A percentile compares a stretch with the other conserved stretches of the same genome.
Evolutionary conservation across 2,113 vertebrate species (phyloP).

Genomic region (Plecotus auritus): DNA sequence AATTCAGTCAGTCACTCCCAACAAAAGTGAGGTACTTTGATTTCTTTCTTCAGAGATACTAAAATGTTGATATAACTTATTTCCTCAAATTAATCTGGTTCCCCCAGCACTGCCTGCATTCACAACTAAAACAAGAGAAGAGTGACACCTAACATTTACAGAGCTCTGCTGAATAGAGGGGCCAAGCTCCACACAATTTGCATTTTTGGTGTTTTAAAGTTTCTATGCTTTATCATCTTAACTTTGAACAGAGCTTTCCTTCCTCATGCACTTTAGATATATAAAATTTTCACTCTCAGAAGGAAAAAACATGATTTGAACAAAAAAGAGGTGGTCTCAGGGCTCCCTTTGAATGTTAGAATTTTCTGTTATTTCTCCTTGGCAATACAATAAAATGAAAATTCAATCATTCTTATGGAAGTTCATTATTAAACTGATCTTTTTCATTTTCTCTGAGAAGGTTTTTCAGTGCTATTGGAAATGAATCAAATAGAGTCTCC

Average conservation of each 20-base stretch:
- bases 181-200: neutral
- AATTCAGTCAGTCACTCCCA: neutral
- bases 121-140: neutral
- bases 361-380: conserved; percentile 15
- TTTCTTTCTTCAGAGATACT: neutral
- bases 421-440: neutral
- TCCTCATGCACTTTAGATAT: neutral
- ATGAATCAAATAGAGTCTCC: neutral
- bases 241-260: neutral
- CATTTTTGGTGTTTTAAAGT: neutral
- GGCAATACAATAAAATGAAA: neutral
- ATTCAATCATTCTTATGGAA: conserved; percentile 16
- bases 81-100: neutral
- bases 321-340: neutral
- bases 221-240: neutral
- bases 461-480: neutral
- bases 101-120: neutral
- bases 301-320: neutral
- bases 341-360: neutral
- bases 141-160: neutral
- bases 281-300: conserved; percentile 21
- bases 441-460: neutral
- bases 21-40: conserved; percentile 1
- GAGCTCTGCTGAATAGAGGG: neutral
- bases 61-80: neutral